Conservation (phyloP, 2,888 invertebrate genomes). For the Yponomeuta evonymella region DNA sequence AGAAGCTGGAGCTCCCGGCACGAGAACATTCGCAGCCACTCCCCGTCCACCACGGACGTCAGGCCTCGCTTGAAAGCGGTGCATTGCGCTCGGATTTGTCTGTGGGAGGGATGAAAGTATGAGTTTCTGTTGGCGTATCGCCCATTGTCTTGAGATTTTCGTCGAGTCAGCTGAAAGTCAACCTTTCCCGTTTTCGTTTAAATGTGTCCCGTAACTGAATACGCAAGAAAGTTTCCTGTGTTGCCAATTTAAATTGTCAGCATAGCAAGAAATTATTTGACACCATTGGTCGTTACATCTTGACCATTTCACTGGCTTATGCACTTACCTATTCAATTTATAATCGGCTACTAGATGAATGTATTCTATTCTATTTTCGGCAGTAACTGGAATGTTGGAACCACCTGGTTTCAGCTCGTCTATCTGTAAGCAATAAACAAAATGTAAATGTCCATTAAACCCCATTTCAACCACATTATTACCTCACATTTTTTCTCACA, state of each 20-base stretch:
- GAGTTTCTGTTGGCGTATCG: too few relatives aligned
- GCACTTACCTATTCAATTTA: constrained; percentile 86
- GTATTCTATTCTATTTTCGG: constrained; percentile 95
- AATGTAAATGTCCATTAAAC: background rate
- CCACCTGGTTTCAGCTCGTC: constrained; percentile 95
- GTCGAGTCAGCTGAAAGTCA: too few relatives aligned
- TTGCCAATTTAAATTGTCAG: too few relatives aligned
- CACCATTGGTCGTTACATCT: too few relatives aligned
- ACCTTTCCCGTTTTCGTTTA: too few relatives aligned
- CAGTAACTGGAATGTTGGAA: constrained; percentile 91
- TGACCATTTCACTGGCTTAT: background rate
- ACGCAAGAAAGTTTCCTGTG: too few relatives aligned
- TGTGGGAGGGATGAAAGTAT: constrained; percentile 23
- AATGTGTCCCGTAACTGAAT: too few relatives aligned
- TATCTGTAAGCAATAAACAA: constrained; percentile 61
- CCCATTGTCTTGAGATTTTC: too few relatives aligned
- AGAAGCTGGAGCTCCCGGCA: constrained; percentile 95
- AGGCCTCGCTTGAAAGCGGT: constrained; percentile 92
- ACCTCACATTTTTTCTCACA: too few relatives aligned
- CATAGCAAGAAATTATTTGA: too few relatives aligned
- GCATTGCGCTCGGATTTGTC: constrained; percentile 90
- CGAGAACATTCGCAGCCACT: constrained; percentile 95
- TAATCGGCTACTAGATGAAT: constrained; percentile 97
- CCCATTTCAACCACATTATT: too few relatives aligned
- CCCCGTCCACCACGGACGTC: constrained; percentile 91